phyloP scores from a whole-genome alignment of 1,140 invertebrate species.

The Globodera ellingtonae region DNA sequence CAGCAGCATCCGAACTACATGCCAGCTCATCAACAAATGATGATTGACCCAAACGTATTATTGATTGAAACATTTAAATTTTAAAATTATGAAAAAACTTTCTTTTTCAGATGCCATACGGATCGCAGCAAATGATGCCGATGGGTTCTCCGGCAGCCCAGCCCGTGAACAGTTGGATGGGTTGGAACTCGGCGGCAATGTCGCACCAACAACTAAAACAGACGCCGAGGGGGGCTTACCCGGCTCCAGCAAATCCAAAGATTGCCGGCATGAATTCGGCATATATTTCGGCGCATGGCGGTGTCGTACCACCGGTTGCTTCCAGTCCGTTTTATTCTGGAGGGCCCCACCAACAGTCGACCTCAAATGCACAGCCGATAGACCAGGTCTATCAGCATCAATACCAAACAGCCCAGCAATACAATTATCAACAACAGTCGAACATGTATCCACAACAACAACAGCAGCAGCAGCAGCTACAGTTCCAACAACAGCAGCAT shows the following conservation, averaged over 20 bases:
- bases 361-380: not conserved
- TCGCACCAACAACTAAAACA: not conserved
- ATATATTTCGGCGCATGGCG: not conserved
- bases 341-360: not conserved
- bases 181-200: constrained; percentile 4
- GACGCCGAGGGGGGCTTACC: not conserved
- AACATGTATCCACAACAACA: constrained; percentile 17
- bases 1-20: not conserved
- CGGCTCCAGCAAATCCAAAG: constrained; percentile 10
- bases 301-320: not conserved
- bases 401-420: not conserved
- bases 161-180: constrained; percentile 18
- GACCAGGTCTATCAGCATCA: not conserved
- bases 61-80: not conserved
- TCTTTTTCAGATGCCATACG: constrained; percentile 9
- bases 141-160: not conserved
- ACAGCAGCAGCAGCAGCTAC: constrained; percentile 26
- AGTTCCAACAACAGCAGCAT: not conserved
- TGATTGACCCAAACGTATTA: constrained; percentile 28
- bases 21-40: constrained; percentile 18
- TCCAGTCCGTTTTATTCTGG: not conserved
- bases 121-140: constrained; percentile 27
- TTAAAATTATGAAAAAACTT: not conserved
- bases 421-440: constrained; percentile 12
- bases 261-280: not conserved